Conservation (phyloP, 2,797 vertebrate species). For the Adrianichthys oophorus region DNA sequence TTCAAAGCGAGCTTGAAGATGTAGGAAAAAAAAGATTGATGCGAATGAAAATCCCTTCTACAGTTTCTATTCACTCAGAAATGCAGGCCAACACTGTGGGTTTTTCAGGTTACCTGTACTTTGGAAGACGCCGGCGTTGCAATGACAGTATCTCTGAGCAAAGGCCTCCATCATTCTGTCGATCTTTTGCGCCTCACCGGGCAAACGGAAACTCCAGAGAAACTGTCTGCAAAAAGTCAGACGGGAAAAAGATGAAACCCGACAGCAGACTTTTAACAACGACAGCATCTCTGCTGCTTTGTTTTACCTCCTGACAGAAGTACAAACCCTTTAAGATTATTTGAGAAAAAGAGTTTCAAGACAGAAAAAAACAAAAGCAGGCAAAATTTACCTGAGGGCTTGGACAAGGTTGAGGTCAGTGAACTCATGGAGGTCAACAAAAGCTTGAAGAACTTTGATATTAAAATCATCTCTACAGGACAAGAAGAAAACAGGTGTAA, state of each 20-base stretch:
- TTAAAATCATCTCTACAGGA: constrained; percentile 88
- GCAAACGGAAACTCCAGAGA: constrained; percentile 94
- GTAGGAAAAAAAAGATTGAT: no score
- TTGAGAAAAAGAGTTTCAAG: background rate
- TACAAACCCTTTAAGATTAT: no score
- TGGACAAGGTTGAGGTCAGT: constrained; percentile 92
- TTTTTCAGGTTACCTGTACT: constrained; percentile 80
- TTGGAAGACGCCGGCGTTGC: constrained; percentile 93
- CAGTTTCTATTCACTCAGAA: background rate
- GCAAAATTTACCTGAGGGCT: constrained; percentile 83
- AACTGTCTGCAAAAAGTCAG: constrained; percentile 82
- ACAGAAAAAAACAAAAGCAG: background rate
- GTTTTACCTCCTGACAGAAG: background rate
- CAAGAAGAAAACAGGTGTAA: constrained; percentile 25
- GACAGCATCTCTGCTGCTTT: background rate
- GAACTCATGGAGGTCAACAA: constrained; percentile 92
- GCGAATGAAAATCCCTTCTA: no score
- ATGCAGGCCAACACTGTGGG: background rate
- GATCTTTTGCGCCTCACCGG: constrained; percentile 94
- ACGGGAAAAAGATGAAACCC: constrained; percentile 25
- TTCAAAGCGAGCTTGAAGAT: no score
- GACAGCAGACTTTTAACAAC: background rate
- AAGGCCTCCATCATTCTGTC: constrained; percentile 98
- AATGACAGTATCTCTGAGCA: constrained; percentile 93
- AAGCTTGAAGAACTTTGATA: constrained; percentile 90